phyloP scores from a whole-genome alignment of 2,113 vertebrate species.

The Leptodactylus fuscus region DNA sequence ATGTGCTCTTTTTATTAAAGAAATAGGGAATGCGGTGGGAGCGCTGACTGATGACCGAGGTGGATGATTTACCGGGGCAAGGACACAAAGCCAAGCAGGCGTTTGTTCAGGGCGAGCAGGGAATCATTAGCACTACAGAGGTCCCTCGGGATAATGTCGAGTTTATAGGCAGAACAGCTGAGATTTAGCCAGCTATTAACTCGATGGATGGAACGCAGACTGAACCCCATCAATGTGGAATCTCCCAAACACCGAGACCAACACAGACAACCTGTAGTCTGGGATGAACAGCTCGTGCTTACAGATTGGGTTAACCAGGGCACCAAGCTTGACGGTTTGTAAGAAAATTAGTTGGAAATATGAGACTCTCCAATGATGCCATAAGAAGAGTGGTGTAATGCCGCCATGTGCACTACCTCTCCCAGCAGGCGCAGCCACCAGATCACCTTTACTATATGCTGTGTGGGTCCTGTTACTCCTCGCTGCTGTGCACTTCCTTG shows the following conservation, averaged over 20 bases:
- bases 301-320: too few species aligned
- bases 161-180: neutral
- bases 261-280: neutral
- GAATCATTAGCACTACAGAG: conserved; percentile 2
- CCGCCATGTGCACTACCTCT: too few species aligned
- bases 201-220: neutral
- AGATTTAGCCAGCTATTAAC: neutral
- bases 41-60: neutral
- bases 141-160: neutral
- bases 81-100: neutral
- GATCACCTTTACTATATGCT: too few species aligned
- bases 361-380: too few species aligned
- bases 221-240: neutral
- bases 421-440: too few species aligned
- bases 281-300: too few species aligned
- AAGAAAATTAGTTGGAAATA: too few species aligned
- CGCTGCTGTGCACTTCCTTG: too few species aligned
- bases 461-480: too few species aligned
- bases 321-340: too few species aligned
- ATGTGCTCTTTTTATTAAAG: conserved; percentile 38
- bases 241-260: neutral
- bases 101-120: neutral
- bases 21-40: neutral
- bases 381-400: too few species aligned
- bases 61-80: neutral